Base-by-base conservation (phyloP, 2,113 vertebrate species). In the Picathartes gymnocephalus region DNA sequence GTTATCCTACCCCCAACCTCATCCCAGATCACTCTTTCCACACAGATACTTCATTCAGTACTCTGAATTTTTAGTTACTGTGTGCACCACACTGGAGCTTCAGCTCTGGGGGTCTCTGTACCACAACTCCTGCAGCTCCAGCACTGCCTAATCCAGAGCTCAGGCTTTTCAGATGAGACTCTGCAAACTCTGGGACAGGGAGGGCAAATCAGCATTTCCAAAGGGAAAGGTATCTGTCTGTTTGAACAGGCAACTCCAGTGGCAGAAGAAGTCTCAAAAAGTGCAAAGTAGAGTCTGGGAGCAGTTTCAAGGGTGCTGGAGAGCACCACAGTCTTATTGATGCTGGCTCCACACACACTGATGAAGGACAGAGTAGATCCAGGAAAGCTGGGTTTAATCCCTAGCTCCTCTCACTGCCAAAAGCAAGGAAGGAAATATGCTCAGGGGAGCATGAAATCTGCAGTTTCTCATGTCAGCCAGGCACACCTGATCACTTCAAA, bases 401-500 rank as follows among this genome's bases (percentile, higher is more conserved):
- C 93, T 64, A 60, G 57, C 25, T 86, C 57, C 28, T 83, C 54
- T 74, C 71, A 28, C 33, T 68, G 95, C 86, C 92, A 94, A 96
- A 87, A 88, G 53, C 76, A 44, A 68, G 77, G 57, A 86, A 92
- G 95, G 92, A 97, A 97, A 92, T n/a, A 90, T 2, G 92, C 96
- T 96, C 90, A 69, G 62, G 72, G 50, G 69, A 97, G 95, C 95
- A 95, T 94, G 93, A 96, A 95, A 94, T 93, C 86, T 93, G 66
- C 51, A 48, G 51, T 35, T 86, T 78, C 65, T 86, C 80, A 18
- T 39, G 89, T 65, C 95, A 97, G 74, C 79, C 93, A 97, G 45
- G 50, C 71, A 39, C 82, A 93, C 95, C 92, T 89, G 90, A 86
- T 68, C 71, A 47, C 53, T 91, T 81, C 90, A 90, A 90, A 93